Evolutionary conservation across 2,113 vertebrate genomes (phyloP).

Genomic region (Rattus rattus): DNA sequence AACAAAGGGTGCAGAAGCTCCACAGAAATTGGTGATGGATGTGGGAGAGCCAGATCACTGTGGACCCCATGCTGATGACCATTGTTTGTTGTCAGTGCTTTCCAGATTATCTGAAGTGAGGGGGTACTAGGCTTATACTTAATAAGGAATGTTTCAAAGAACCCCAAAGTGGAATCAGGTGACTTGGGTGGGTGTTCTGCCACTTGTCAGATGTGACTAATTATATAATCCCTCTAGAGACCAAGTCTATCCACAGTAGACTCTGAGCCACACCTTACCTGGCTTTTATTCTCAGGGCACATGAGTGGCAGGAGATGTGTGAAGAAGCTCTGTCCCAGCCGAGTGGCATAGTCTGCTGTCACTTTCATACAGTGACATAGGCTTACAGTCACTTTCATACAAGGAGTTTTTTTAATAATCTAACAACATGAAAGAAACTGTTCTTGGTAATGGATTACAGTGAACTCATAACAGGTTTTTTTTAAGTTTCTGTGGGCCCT

Average conservation of each 20-base stretch:
- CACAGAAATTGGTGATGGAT: not conserved
- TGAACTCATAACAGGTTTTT: not conserved
- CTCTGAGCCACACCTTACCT: not conserved
- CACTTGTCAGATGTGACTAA: not conserved
- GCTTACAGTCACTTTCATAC: not conserved
- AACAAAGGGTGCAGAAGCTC: not conserved
- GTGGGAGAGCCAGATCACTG: no score
- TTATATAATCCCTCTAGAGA: not conserved
- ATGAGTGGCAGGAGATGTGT: not conserved
- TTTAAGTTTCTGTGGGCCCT: not conserved
- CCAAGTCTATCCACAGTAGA: not conserved
- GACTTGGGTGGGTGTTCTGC: not conserved
- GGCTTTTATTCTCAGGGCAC: not conserved
- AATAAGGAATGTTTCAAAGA: not conserved
- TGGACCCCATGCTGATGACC: no score
- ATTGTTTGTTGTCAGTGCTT: not conserved
- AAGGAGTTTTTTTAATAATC: not conserved
- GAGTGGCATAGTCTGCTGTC: not conserved
- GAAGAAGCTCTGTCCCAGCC: not conserved
- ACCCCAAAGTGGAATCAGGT: not conserved
- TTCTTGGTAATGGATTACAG: not conserved
- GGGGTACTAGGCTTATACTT: not conserved
- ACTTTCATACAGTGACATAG: not conserved
- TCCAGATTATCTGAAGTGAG: not conserved
- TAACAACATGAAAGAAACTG: not conserved